These are phyloP conservation scores for Sussaba pulchella DNA, from an alignment of 2,888 invertebrate species.

Conservation along the genomic window DNA sequence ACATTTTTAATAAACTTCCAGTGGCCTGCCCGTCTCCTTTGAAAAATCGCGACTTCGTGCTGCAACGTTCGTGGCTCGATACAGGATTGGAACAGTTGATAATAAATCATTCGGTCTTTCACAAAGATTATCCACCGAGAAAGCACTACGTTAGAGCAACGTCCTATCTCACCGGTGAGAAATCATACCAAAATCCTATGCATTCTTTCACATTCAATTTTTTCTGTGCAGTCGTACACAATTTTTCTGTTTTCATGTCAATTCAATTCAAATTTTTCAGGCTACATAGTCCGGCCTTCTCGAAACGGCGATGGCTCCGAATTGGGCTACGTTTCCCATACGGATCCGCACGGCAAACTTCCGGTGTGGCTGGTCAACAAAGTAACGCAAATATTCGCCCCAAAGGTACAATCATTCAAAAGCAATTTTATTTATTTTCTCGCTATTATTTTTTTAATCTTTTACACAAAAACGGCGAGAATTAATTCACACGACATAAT, in stretches of 20 bases:
- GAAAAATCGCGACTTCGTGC: constrained; percentile 96
- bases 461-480: background rate
- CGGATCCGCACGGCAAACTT: constrained; percentile 94
- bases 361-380: constrained; percentile 96
- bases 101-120: constrained; percentile 95
- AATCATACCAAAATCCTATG: background rate
- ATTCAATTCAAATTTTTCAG: constrained; percentile 62
- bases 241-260: constrained; percentile 21
- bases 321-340: constrained; percentile 95
- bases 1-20: constrained; percentile 81
- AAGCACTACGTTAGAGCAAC: constrained; percentile 92
- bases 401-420: constrained; percentile 86
- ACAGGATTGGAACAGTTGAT: constrained; percentile 94
- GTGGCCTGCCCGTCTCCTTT: constrained; percentile 95
- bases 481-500: background rate
- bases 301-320: constrained; percentile 88
- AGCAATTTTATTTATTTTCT: too few relatives aligned
- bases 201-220: background rate
- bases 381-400: constrained; percentile 94
- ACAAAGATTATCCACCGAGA: constrained; percentile 93
- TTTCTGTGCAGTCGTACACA: too few relatives aligned
- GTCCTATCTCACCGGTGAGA: constrained; percentile 87
- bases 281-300: constrained; percentile 88
- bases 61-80: constrained; percentile 96
- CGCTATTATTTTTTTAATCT: too few relatives aligned